Conservation (phyloP, 2,113 vertebrate genomes). For the Petrocephalus microphthalmus region DNA sequence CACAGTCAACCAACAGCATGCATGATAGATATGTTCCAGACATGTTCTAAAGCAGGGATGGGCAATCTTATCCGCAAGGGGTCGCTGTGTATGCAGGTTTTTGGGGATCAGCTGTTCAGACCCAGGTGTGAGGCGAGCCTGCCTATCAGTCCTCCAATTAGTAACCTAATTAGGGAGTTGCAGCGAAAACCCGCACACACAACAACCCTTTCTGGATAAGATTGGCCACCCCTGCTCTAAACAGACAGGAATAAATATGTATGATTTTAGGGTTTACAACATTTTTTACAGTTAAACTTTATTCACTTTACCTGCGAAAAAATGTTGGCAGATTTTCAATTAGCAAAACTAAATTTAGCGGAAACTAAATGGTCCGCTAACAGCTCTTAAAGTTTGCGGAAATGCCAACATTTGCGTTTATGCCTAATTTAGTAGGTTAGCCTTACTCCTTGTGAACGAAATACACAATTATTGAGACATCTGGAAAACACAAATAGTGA, state of each 20-base stretch:
- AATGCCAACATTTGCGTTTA: background rate
- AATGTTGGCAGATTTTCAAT: background rate
- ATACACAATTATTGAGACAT: background rate
- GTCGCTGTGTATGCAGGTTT: no score
- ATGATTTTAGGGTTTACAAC: background rate
- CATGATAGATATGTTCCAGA: no score
- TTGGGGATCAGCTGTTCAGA: no score
- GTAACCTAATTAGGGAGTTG: no score
- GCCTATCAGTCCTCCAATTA: no score
- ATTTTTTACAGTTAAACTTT: background rate
- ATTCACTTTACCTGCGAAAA: background rate
- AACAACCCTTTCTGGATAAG: no score
- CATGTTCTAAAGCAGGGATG: no score
- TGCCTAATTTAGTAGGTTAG: background rate
- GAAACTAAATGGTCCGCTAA: background rate
- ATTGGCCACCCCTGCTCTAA: no score
- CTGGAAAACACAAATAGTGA: background rate
- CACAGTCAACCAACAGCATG: no score
- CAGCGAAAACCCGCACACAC: no score
- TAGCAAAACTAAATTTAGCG: background rate
- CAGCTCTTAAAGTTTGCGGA: background rate
- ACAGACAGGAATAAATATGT: background rate
- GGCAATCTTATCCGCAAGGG: no score
- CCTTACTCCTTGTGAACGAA: background rate
- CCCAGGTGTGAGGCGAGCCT: no score